These are phyloP conservation scores for Chalcis sispes DNA, from an alignment of 2,888 invertebrate genomes.

Conservation along the genomic window DNA sequence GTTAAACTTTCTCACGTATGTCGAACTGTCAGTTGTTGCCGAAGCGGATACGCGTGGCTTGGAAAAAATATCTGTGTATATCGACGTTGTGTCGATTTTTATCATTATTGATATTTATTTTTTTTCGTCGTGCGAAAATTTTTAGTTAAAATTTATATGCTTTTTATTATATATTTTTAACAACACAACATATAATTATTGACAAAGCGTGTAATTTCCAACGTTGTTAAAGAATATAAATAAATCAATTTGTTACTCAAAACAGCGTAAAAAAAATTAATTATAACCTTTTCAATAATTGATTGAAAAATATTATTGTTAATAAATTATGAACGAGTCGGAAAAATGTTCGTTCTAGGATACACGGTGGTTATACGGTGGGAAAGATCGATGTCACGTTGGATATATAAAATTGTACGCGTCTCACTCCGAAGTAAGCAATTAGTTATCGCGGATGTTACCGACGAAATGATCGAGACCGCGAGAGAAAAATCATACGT, in stretches of 20 bases:
- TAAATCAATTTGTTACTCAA: too few species aligned
- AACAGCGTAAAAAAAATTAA: too few species aligned
- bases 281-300: background rate
- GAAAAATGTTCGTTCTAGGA: too few species aligned
- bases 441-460: background rate
- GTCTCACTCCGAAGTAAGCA: background rate
- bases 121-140: too few species aligned
- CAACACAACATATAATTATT: too few species aligned
- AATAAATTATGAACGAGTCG: background rate
- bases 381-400: too few species aligned
- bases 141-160: too few species aligned
- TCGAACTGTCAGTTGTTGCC: conserved; percentile 7
- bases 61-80: conserved; percentile 2
- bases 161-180: too few species aligned
- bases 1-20: conserved; percentile 37
- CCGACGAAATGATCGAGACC: conserved; percentile 1
- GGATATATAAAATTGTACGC: too few species aligned
- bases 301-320: background rate
- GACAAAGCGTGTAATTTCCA: too few species aligned
- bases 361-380: background rate
- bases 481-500: background rate
- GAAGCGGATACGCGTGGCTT: background rate
- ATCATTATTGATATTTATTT: background rate
- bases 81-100: background rate
- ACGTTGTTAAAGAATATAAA: too few species aligned